Conservation (phyloP, 2,888 invertebrate species). For the Scelioninae gen. 2 region DNA sequence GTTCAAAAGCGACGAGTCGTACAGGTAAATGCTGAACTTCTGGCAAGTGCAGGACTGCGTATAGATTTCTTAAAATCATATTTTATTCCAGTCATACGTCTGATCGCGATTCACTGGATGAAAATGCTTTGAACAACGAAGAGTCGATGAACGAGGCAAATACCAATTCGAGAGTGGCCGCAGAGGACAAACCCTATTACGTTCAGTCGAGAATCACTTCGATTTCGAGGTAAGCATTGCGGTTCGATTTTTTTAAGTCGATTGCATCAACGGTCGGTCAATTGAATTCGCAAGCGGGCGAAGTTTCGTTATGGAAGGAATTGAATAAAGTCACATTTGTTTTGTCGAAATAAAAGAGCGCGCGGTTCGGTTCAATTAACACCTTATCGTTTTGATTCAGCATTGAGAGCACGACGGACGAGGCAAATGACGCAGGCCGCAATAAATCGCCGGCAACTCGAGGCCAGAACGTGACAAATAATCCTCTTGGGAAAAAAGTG, state of each 20-base stretch:
- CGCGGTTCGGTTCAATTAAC: slow-evolving; percentile 26
- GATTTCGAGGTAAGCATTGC: slow-evolving; percentile 69
- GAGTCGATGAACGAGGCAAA: slow-evolving; percentile 73
- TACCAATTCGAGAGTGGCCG: slow-evolving; percentile 65
- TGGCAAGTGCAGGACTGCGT: background rate
- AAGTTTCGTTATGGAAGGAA: too few relatives aligned
- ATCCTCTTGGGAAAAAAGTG: slow-evolving; percentile 72
- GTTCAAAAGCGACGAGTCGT: slow-evolving; percentile 90
- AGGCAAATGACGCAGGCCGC: slow-evolving; percentile 52
- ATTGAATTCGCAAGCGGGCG: too few relatives aligned
- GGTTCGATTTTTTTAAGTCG: background rate
- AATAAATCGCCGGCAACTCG: slow-evolving; percentile 63
- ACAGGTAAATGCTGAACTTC: slow-evolving; percentile 78
- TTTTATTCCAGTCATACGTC: slow-evolving; percentile 78
- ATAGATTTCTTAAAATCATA: slow-evolving; percentile 24
- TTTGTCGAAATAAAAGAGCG: too few relatives aligned
- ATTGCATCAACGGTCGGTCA: too few relatives aligned
- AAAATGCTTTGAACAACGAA: slow-evolving; percentile 80
- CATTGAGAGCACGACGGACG: slow-evolving; percentile 69
- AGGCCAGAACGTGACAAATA: slow-evolving; percentile 69
- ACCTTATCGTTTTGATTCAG: slow-evolving; percentile 63
- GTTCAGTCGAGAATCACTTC: slow-evolving; percentile 70
- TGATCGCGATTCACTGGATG: slow-evolving; percentile 90
- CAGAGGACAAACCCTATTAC: slow-evolving; percentile 71
- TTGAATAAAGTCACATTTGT: too few relatives aligned